phyloP scores from a whole-genome alignment of 2,113 vertebrate species.

The Clupea harengus region DNA sequence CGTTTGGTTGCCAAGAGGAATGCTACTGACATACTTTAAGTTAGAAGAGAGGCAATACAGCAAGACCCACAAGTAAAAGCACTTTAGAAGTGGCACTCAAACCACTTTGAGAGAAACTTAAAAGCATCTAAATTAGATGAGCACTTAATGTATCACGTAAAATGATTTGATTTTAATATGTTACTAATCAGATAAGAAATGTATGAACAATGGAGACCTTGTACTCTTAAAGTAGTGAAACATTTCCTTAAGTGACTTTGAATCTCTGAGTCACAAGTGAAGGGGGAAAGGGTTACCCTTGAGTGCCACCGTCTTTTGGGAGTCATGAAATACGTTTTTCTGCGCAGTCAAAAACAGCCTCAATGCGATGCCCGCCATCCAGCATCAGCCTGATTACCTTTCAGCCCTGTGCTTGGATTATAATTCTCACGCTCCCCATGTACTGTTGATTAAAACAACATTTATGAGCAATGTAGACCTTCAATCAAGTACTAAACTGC shows the following conservation, averaged over 20 bases:
- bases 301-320: not conserved
- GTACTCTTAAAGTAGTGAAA: not conserved
- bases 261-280: not conserved
- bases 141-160: not conserved
- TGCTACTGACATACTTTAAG: not conserved
- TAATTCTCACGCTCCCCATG: not conserved
- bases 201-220: not conserved
- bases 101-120: not conserved
- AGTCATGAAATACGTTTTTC: not conserved
- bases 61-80: not conserved
- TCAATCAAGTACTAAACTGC: not conserved
- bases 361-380: not conserved
- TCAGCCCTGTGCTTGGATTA: not conserved
- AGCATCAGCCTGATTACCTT: not conserved
- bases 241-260: not conserved
- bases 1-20: not conserved
- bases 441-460: not conserved
- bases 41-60: not conserved
- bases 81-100: not conserved
- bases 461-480: not conserved
- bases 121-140: conserved; percentile 12
- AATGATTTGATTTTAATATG: not conserved
- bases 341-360: not conserved
- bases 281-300: too few species aligned
- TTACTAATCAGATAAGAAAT: not conserved